Evolutionary conservation across 1,140 invertebrate species (phyloP).

Genomic region (Megalopta genalis): DNA sequence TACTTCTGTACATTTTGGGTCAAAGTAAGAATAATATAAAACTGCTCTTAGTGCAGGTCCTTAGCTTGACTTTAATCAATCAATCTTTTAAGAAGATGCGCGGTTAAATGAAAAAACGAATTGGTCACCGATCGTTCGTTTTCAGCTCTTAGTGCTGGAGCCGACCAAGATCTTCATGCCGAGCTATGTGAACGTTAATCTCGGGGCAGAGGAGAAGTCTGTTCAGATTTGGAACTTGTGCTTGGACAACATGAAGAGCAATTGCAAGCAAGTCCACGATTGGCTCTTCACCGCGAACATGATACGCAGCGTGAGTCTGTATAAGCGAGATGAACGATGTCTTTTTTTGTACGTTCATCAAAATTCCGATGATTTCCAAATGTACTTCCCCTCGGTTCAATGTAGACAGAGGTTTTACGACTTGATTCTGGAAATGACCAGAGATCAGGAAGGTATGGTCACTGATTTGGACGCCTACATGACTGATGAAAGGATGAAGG

Average conservation of each 20-base stretch:
- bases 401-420: conserved; percentile 92
- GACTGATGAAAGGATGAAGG: conserved; percentile 86
- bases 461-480: conserved; percentile 89
- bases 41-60: conserved; percentile 59
- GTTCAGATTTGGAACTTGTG: conserved; percentile 93
- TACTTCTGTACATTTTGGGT: conserved; percentile 65
- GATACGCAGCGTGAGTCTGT: conserved; percentile 96
- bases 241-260: conserved; percentile 87
- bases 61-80: conserved; percentile 58
- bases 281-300: conserved; percentile 95
- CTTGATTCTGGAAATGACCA: conserved; percentile 90
- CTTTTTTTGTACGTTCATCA: conserved; percentile 98
- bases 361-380: conserved; percentile 99
- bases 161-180: conserved; percentile 96
- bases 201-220: conserved; percentile 94
- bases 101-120: conserved; percentile 2
- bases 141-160: conserved; percentile 93
- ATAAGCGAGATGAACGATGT: conserved; percentile 97
- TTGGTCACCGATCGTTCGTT: conserved; percentile 35
- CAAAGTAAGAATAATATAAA: conserved; percentile 67
- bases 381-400: conserved; percentile 95
- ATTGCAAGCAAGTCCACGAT: conserved; percentile 92
- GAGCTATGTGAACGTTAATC: conserved; percentile 96
- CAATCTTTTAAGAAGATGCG: conserved; percentile 35
- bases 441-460: conserved; percentile 91